Conservation (phyloP, 2,888 invertebrate genomes). For the Callinectes sapidus region DNA sequence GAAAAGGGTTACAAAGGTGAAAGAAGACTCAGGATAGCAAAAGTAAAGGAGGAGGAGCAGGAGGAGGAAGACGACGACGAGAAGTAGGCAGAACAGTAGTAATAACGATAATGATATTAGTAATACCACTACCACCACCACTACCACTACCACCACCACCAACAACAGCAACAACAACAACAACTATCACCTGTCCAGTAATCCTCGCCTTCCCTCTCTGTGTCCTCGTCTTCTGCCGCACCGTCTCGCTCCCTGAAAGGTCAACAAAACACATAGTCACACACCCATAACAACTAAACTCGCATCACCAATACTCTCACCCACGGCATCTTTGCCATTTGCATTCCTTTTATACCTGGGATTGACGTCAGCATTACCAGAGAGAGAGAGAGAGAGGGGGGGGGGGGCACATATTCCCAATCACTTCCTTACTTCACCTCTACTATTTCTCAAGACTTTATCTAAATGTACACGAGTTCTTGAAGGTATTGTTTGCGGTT, state of each 20-base stretch:
- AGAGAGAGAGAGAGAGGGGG: constrained; percentile 1
- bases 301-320: not conserved
- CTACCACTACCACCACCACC: not conserved
- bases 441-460: too few relatives aligned
- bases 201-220: constrained; percentile 23
- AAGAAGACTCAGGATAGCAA: too few relatives aligned
- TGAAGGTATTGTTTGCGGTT: too few relatives aligned
- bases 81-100: not conserved
- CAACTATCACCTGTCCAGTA: not conserved
- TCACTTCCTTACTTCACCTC: too few relatives aligned
- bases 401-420: too few relatives aligned
- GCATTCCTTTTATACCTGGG: too few relatives aligned
- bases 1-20: too few relatives aligned
- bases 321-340: too few relatives aligned
- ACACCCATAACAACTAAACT: not conserved
- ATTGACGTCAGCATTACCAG: not conserved
- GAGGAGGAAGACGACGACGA: not conserved
- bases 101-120: not conserved
- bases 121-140: not conserved
- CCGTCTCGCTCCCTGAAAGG: constrained; percentile 2
- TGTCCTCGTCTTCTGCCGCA: constrained; percentile 20
- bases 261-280: not conserved
- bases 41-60: not conserved
- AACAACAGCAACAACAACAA: not conserved
- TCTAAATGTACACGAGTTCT: too few relatives aligned